Percentiles rank a stretch among this genome's conserved stretches.
Conservation (phyloP, 2,888 invertebrate species). For the Philopedon plagiatum region DNA sequence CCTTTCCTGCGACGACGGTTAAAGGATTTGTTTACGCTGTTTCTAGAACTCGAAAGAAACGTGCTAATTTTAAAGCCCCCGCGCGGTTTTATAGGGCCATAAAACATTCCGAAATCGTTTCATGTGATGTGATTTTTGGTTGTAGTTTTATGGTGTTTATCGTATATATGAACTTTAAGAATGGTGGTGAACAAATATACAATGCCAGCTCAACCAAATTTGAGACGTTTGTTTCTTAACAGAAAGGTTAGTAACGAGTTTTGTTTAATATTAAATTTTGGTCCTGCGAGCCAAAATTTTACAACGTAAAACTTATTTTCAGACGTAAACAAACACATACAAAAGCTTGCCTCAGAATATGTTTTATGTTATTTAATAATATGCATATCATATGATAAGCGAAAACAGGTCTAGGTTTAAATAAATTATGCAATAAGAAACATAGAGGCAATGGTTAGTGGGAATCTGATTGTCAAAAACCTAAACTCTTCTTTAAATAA, state of each 20-base stretch:
- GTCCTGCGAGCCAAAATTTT: background rate
- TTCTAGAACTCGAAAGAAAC: constrained; percentile 26
- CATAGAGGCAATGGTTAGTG: too few species aligned
- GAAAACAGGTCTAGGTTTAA: too few species aligned
- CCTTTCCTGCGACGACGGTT: constrained; percentile 30
- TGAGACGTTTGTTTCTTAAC: constrained; percentile 63
- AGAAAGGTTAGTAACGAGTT: constrained; percentile 60
- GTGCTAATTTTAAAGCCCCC: constrained; percentile 22
- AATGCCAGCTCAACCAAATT: constrained; percentile 63
- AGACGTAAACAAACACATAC: too few species aligned
- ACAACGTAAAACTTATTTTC: too few species aligned
- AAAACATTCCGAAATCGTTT: constrained; percentile 5
- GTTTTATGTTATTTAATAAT: too few species aligned
- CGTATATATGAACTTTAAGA: constrained; percentile 52
- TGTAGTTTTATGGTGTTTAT: constrained; percentile 41
- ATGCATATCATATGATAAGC: too few species aligned
- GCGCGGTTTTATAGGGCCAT: constrained; percentile 28
- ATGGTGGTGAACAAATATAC: constrained; percentile 67
- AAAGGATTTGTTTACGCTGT: constrained; percentile 28
- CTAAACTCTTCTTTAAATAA: too few species aligned
- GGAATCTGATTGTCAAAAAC: too few species aligned
- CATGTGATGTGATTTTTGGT: constrained; percentile 49
- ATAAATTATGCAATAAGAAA: too few species aligned
- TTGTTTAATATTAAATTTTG: background rate
- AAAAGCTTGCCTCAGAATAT: too few species aligned